Percentiles rank a stretch among this genome's conserved stretches.
These are phyloP conservation scores for Coptodon bakossiorum DNA, from an alignment of 2,113 vertebrate genomes.

Conservation along the genomic window DNA sequence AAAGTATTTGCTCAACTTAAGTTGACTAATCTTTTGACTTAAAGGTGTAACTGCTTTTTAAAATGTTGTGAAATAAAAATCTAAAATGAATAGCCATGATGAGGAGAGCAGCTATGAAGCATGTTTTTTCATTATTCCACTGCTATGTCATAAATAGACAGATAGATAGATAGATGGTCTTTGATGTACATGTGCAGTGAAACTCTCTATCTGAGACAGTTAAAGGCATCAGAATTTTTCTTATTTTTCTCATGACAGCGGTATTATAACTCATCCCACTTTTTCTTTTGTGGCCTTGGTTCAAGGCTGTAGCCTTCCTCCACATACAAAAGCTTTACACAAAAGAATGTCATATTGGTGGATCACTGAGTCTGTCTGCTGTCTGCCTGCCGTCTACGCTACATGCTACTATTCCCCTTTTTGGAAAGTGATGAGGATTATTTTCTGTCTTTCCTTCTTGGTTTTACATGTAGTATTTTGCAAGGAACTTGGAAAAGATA, in stretches of 20 bases:
- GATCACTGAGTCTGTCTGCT: not conserved
- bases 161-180: not conserved
- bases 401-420: not conserved
- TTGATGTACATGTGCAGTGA: not conserved
- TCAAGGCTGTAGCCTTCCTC: conserved; percentile 22
- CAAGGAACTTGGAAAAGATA: not conserved
- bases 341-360: not conserved
- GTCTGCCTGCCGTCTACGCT: not conserved
- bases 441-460: not conserved
- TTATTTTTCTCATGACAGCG: conserved; percentile 11
- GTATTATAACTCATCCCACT: conserved; percentile 13
- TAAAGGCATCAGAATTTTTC: not conserved
- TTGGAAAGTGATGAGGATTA: not conserved
- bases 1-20: not conserved
- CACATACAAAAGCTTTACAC: not conserved
- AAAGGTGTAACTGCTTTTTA: not conserved
- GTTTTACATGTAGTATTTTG: not conserved
- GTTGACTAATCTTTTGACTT: not conserved
- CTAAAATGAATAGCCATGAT: not conserved
- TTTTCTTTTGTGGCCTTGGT: conserved; percentile 22
- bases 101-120: not conserved
- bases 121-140: not conserved
- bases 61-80: not conserved
- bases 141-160: not conserved
- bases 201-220: not conserved